Conservation (phyloP, 1,140 invertebrate species). For the Polypedilum pembai region DNA sequence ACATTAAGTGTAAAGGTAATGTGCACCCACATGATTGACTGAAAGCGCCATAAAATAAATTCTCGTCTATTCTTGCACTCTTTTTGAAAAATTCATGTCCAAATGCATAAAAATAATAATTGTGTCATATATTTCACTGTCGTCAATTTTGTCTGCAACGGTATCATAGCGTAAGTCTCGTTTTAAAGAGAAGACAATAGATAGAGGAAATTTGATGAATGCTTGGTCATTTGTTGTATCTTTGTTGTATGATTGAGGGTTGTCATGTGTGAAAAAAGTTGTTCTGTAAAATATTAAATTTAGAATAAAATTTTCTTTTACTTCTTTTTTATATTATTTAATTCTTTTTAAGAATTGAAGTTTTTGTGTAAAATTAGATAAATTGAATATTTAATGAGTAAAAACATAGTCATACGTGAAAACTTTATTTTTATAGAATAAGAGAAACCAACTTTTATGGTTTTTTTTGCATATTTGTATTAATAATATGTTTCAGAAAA, state of each 20-base stretch:
- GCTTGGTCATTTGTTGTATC: not conserved
- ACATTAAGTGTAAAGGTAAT: not conserved
- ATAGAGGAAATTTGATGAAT: not conserved
- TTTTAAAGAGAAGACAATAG: not conserved
- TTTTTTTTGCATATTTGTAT: too few species aligned
- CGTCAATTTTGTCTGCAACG: not conserved
- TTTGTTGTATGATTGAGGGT: too few species aligned
- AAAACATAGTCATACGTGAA: too few species aligned
- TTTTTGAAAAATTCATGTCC: constrained; percentile 7
- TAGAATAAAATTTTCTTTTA: too few species aligned
- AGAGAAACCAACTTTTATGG: too few species aligned
- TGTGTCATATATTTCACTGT: constrained; percentile 18
- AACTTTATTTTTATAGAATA: too few species aligned
- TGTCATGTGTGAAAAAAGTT: too few species aligned
- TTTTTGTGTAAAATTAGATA: not conserved
- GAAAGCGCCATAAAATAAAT: not conserved
- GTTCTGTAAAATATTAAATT: too few species aligned
- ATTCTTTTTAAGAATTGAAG: too few species aligned
- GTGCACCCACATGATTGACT: not conserved
- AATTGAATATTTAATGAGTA: not conserved
- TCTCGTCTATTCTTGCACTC: not conserved
- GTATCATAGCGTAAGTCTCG: too few species aligned
- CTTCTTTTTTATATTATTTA: too few species aligned
- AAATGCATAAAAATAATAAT: not conserved
- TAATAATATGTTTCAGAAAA: too few species aligned